phyloP scores from a whole-genome alignment of 2,888 invertebrate genomes.

The Ochropleura plecta region DNA sequence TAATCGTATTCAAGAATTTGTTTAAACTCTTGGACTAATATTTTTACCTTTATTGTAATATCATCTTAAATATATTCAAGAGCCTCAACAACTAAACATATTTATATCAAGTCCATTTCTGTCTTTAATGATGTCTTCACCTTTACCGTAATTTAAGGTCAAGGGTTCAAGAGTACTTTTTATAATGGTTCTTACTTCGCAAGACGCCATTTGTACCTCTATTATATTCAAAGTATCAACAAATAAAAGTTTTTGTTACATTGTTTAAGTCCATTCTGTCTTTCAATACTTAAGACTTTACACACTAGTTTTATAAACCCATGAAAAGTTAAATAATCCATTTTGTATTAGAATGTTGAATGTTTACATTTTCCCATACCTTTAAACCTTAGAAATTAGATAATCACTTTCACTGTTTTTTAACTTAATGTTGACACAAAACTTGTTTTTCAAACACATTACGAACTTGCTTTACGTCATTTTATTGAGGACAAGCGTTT shows the following conservation, averaged over 20 bases:
- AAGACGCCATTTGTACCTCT: slow-evolving; percentile 17
- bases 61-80: slow-evolving; percentile 4
- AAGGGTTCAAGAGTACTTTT: slow-evolving; percentile 35
- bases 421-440: slow-evolving; percentile 60
- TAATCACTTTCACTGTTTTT: slow-evolving; percentile 68
- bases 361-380: slow-evolving; percentile 44
- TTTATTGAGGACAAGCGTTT: slow-evolving; percentile 43
- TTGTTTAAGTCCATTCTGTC: not conserved
- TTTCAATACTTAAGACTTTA: not conserved
- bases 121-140: slow-evolving; percentile 25
- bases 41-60: slow-evolving; percentile 8
- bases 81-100: slow-evolving; percentile 20
- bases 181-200: slow-evolving; percentile 31
- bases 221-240: slow-evolving; percentile 25
- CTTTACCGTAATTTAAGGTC: slow-evolving; percentile 44
- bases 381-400: slow-evolving; percentile 63
- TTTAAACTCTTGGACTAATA: slow-evolving; percentile 36
- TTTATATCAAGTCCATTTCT: slow-evolving; percentile 24
- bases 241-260: not conserved
- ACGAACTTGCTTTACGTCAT: slow-evolving; percentile 44
- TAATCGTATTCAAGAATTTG: slow-evolving; percentile 29
- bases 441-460: slow-evolving; percentile 62
- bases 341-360: slow-evolving; percentile 19
- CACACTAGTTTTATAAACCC: not conserved
- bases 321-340: not conserved